Percentiles rank a stretch among this genome's conserved stretches.
phyloP scores from a whole-genome alignment of 2,888 invertebrate species.

The Polyommatus icarus region DNA sequence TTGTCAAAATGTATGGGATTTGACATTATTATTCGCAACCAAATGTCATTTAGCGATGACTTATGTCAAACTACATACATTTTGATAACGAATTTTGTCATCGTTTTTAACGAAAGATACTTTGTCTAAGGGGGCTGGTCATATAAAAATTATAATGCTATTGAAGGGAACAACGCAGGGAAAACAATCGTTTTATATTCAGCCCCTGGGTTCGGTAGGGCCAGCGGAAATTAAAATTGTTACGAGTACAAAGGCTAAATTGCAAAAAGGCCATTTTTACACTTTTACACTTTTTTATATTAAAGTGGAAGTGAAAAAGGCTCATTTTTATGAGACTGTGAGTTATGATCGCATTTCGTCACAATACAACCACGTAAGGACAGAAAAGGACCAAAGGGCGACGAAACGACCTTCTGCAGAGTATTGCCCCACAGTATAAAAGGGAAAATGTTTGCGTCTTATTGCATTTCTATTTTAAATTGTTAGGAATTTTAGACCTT shows the following conservation, averaged over 20 bases:
- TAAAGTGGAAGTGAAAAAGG: background rate
- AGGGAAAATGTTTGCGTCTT: background rate
- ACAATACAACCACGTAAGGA: background rate
- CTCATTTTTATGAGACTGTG: background rate
- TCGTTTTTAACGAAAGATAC: too few relatives aligned
- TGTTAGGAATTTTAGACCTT: background rate
- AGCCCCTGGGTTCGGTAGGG: background rate
- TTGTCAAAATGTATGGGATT: too few relatives aligned
- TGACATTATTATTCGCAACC: too few relatives aligned
- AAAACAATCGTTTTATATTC: background rate
- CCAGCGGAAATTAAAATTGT: conserved; percentile 5
- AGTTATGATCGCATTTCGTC: background rate
- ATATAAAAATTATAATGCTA: background rate
- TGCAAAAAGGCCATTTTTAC: too few relatives aligned
- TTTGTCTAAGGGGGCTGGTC: too few relatives aligned
- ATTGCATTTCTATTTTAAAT: background rate
- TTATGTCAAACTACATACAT: too few relatives aligned
- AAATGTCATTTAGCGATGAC: too few relatives aligned
- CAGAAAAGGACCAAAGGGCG: conserved; percentile 13
- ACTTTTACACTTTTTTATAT: background rate
- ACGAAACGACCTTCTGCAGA: background rate
- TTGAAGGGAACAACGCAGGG: background rate
- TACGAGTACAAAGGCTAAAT: background rate
- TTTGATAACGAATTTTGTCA: too few relatives aligned
- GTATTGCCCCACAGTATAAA: background rate